Percentiles rank a stretch among this genome's conserved stretches.
Conservation (phyloP, 2,113 vertebrate genomes). For the Chionis minor region DNA sequence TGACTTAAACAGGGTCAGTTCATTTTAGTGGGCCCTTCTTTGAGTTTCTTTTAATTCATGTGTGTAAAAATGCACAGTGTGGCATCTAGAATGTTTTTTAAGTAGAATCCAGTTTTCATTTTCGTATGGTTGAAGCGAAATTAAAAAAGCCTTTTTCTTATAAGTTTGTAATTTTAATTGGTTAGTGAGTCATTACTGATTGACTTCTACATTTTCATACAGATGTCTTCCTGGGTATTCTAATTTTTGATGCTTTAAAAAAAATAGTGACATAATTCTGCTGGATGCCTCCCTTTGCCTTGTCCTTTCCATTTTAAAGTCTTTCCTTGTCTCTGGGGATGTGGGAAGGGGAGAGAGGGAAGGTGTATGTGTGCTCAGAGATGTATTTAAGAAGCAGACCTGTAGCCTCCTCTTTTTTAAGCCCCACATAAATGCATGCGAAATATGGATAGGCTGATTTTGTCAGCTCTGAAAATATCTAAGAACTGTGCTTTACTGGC, state of each 20-base stretch:
- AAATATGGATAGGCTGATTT: background rate
- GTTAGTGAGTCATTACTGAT: background rate
- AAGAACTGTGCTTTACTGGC: background rate
- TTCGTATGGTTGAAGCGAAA: background rate
- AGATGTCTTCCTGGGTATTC: background rate
- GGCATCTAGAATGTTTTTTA: background rate
- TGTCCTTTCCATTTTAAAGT: background rate
- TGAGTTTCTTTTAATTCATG: background rate
- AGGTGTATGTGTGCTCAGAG: background rate
- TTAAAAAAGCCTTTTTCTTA: background rate
- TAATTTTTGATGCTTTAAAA: background rate
- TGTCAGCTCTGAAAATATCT: background rate
- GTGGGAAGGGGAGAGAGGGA: rapidly evolving
- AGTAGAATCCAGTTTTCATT: background rate
- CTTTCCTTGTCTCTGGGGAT: background rate
- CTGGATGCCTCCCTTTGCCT: background rate
- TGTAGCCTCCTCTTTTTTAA: background rate
- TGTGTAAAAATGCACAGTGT: background rate
- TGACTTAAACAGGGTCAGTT: conserved; percentile 15
- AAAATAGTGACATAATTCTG: background rate
- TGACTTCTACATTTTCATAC: background rate
- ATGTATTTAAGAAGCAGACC: background rate
- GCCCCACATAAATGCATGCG: background rate
- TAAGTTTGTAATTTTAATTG: background rate
- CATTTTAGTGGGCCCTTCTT: background rate